These are phyloP conservation scores for Solea solea DNA, from an alignment of 2,113 vertebrate genomes.

Conservation along the genomic window DNA sequence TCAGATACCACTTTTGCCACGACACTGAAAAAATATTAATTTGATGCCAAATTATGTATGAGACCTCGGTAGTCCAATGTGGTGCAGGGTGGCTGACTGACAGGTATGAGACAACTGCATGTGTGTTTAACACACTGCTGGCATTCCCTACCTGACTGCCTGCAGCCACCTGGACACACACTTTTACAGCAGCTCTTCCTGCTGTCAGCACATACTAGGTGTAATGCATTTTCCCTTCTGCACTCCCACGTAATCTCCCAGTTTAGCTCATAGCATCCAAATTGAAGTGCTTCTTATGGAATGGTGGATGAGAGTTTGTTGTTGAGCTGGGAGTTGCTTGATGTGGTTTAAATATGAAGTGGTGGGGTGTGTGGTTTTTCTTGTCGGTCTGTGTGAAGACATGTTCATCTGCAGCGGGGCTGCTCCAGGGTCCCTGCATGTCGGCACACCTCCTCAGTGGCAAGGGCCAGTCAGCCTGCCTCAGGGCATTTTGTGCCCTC, in stretches of 20 bases:
- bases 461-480: slow-evolving; percentile 84
- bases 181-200: slow-evolving; percentile 58
- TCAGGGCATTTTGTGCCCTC: slow-evolving; percentile 79
- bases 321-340: slow-evolving; percentile 68
- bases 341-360: slow-evolving; percentile 82
- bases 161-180: slow-evolving; percentile 68
- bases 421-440: slow-evolving; percentile 61
- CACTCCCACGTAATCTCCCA: slow-evolving; percentile 35
- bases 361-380: slow-evolving; percentile 57
- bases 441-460: slow-evolving; percentile 74
- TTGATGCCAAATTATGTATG: slow-evolving; percentile 78
- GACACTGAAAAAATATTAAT: slow-evolving; percentile 72
- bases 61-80: slow-evolving; percentile 61
- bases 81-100: slow-evolving; percentile 63
- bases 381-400: slow-evolving; percentile 78
- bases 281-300: slow-evolving; percentile 67
- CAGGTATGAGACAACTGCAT: slow-evolving; percentile 61
- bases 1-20: slow-evolving; percentile 71
- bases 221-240: slow-evolving; percentile 36
- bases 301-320: slow-evolving; percentile 49
- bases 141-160: slow-evolving; percentile 65
- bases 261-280: slow-evolving; percentile 64
- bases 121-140: slow-evolving; percentile 70
- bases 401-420: slow-evolving; percentile 78
- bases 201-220: slow-evolving; percentile 64